Percentiles rank a stretch among this genome's conserved stretches.
These are phyloP conservation scores for Ctenosaura bakeri DNA, from an alignment of 2,797 vertebrate species.

Conservation along the genomic window DNA sequence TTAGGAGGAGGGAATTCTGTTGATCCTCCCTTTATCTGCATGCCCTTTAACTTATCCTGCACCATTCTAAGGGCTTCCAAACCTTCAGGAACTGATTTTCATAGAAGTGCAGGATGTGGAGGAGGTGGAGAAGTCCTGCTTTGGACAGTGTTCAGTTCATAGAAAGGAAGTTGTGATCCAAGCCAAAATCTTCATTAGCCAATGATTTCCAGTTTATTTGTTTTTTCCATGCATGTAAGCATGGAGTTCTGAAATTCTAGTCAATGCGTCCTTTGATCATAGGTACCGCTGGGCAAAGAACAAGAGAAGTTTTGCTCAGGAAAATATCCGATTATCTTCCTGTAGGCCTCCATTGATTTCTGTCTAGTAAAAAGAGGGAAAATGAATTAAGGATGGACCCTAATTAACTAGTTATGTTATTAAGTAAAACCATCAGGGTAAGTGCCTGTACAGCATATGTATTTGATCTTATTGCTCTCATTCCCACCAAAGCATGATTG, in stretches of 20 bases:
- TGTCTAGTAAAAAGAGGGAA: constrained; percentile 51
- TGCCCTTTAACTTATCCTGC: background rate
- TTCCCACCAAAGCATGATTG: constrained; percentile 23
- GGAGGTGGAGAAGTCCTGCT: background rate
- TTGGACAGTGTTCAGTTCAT: background rate
- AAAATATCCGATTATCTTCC: constrained; percentile 45
- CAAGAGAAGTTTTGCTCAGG: background rate
- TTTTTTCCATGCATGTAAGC: constrained; percentile 37
- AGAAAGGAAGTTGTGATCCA: background rate
- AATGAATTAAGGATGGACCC: constrained; percentile 40
- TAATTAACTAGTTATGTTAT: constrained; percentile 69
- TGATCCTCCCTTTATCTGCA: background rate
- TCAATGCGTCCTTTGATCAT: constrained; percentile 47
- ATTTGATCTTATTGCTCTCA: constrained; percentile 55
- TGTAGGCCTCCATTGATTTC: constrained; percentile 45
- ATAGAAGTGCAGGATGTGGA: background rate
- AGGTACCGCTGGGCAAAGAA: constrained; percentile 6
- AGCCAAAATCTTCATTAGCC: background rate
- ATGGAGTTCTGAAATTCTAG: constrained; percentile 49
- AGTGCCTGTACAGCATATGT: constrained; percentile 16
- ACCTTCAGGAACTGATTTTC: background rate
- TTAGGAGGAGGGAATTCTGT: too few species aligned
- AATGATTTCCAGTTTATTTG: constrained; percentile 36
- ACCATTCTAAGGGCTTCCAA: background rate
- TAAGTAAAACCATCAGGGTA: constrained; percentile 47